Conservation (phyloP, 2,888 invertebrate genomes). For the Stramonita haemastoma region DNA sequence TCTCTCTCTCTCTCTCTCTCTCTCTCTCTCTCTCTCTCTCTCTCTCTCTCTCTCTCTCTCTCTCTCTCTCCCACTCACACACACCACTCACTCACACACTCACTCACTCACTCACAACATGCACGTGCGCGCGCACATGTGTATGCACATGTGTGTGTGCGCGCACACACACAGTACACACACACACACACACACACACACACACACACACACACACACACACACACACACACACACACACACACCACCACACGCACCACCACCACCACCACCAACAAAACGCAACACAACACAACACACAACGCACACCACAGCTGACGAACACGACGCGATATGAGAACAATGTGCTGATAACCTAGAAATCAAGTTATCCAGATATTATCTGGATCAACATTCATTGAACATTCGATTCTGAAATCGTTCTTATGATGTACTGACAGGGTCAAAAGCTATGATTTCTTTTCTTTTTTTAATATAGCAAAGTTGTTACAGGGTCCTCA, state of each 20-base stretch:
- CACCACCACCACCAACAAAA: not conserved
- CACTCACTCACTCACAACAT: not conserved
- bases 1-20: not conserved
- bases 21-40: not conserved
- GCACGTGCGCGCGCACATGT: not conserved
- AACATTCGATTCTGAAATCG: no score
- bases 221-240: not conserved
- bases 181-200: not conserved
- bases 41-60: not conserved
- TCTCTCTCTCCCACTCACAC: not conserved
- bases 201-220: not conserved
- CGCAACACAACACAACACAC: not conserved
- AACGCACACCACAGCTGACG: no score
- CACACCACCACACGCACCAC: no score
- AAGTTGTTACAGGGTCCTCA: no score
- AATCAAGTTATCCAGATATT: no score
- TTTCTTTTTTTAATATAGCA: no score
- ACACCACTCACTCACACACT: not conserved
- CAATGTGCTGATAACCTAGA: no score
- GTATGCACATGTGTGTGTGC: not conserved
- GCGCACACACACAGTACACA: not conserved
- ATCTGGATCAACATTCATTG: no score
- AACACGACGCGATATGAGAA: no score
- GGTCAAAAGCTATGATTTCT: no score
- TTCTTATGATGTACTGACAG: no score